Conservation (phyloP, 2,888 invertebrate genomes). For the Odontothrips loti region DNA sequence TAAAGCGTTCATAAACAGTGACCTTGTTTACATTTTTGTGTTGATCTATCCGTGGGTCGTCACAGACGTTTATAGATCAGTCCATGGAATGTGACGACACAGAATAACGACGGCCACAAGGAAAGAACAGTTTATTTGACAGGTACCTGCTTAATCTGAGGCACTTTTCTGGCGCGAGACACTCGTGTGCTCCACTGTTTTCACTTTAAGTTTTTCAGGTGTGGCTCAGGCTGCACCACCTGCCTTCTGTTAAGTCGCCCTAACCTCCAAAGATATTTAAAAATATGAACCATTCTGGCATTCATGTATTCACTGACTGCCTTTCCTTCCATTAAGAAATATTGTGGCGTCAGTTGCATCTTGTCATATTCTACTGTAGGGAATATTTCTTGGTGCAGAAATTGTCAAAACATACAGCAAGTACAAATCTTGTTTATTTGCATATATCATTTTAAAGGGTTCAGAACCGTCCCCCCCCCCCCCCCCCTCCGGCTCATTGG, state of each 20-base stretch:
- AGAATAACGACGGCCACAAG: background rate
- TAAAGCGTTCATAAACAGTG: background rate
- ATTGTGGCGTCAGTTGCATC: too few relatives aligned
- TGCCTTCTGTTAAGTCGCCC: background rate
- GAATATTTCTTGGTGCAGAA: background rate
- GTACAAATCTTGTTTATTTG: background rate
- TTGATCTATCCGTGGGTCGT: conserved; percentile 15
- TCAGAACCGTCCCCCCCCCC: background rate
- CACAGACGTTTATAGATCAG: conserved; percentile 15
- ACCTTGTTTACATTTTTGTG: conserved; percentile 22
- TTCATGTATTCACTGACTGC: too few relatives aligned
- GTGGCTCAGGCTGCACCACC: background rate
- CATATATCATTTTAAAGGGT: background rate
- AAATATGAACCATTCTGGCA: background rate
- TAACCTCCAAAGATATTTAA: background rate
- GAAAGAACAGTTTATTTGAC: background rate
- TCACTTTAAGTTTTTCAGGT: background rate
- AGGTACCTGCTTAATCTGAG: background rate
- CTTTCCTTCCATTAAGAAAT: too few relatives aligned
- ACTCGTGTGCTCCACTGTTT: background rate
- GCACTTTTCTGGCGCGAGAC: background rate
- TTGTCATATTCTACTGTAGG: too few relatives aligned
- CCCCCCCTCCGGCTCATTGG: too few relatives aligned
- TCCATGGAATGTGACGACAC: background rate
- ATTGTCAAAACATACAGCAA: background rate